A percentile compares a stretch with the other conserved stretches of the same genome.
These are phyloP conservation scores for Embidobia sp. DNA, from an alignment of 2,888 invertebrate species.

Conservation along the genomic window DNA sequence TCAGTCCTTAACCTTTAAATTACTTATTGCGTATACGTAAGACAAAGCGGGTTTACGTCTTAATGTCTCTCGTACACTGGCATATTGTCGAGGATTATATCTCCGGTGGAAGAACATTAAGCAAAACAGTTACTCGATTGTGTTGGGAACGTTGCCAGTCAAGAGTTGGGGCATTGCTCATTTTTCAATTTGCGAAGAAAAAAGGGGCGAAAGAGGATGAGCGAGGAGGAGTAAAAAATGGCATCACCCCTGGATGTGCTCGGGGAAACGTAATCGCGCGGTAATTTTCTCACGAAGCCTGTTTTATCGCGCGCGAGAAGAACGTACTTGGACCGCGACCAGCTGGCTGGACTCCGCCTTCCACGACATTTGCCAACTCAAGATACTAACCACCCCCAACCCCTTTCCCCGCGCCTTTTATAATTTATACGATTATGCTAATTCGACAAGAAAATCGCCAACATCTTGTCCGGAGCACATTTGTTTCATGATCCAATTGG, in stretches of 20 bases:
- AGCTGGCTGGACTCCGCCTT: slow-evolving; percentile 74
- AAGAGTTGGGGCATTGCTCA: slow-evolving; percentile 65
- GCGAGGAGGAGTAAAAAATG: slow-evolving; percentile 46
- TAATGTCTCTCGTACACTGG: slow-evolving; percentile 10
- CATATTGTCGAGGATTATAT: slow-evolving; percentile 49
- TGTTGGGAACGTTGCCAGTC: slow-evolving; percentile 73
- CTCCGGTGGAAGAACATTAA: slow-evolving; percentile 28
- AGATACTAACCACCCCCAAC: slow-evolving; percentile 64
- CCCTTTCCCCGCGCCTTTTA: slow-evolving; percentile 29
- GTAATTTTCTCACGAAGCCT: slow-evolving; percentile 76
- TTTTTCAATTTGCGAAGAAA: slow-evolving; percentile 69
- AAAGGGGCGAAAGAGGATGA: slow-evolving; percentile 13
- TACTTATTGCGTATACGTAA: neutral
- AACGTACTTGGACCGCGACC: slow-evolving; percentile 76
- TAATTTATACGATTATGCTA: slow-evolving; percentile 52
- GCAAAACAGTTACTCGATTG: slow-evolving; percentile 50
- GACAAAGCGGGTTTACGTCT: slow-evolving; percentile 8
- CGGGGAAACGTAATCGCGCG: slow-evolving; percentile 74
- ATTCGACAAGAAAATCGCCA: slow-evolving; percentile 38
- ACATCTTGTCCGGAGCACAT: too few relatives aligned
- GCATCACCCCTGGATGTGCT: slow-evolving; percentile 60
- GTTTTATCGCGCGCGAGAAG: slow-evolving; percentile 67
- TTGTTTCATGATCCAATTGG: too few relatives aligned
- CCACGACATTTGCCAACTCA: slow-evolving; percentile 73
- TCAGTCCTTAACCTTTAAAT: neutral